Evolutionary conservation across 2,797 vertebrate genomes (phyloP).

Genomic region (Coilia nasus): DNA sequence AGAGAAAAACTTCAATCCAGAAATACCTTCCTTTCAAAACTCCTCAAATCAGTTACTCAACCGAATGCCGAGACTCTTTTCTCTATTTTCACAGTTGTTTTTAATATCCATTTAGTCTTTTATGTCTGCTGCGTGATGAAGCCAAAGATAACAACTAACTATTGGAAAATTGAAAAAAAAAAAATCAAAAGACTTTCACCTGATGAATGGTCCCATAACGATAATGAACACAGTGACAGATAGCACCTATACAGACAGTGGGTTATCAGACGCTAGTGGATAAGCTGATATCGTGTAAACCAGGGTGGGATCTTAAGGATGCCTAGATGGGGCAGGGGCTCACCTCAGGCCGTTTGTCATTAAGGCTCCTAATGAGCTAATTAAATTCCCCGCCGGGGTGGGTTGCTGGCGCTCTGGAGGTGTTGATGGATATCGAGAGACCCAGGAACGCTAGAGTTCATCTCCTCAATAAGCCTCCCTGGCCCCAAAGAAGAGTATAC

Average conservation of each 20-base stretch:
- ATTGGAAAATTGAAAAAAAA: neutral
- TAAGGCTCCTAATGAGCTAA: neutral
- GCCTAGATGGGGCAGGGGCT: neutral
- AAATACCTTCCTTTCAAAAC: constrained; percentile 2
- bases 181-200: neutral
- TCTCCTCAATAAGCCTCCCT: neutral
- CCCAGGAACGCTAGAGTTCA: neutral
- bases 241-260: neutral
- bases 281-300: constrained; percentile 7
- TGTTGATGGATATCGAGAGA: constrained; percentile 1
- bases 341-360: constrained; percentile 13
- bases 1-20: neutral
- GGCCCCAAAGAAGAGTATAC: neutral
- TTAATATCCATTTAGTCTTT: too few species aligned
- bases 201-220: neutral
- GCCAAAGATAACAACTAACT: neutral
- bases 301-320: neutral
- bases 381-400: neutral
- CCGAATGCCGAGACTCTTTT: neutral
- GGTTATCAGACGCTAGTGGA: neutral
- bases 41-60: neutral
- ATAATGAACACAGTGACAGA: neutral
- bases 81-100: neutral
- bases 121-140: neutral
- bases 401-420: neutral